Percentiles rank a stretch among this genome's conserved stretches.
Evolutionary conservation across 2,888 invertebrate species (phyloP).

Genomic region (Dendrolimus pini): DNA sequence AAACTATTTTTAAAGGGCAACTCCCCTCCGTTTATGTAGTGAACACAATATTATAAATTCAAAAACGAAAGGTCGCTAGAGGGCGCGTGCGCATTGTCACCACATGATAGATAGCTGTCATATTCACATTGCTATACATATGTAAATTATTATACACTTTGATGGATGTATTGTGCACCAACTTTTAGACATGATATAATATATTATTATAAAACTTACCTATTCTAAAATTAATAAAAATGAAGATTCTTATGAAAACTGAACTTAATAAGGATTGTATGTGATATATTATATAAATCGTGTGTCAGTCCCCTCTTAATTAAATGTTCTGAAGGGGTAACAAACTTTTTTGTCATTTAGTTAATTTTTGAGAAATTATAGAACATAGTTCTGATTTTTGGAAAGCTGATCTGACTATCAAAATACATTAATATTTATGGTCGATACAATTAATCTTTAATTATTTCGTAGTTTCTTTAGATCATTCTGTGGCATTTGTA

Average conservation of each 20-base stretch:
- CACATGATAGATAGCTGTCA: conserved; percentile 64
- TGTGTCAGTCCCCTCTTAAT: conserved; percentile 2
- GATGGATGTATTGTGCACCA: conserved; percentile 28
- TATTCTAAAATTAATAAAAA: no score
- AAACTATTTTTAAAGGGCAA: background rate
- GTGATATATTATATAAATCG: no score
- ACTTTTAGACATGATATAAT: background rate
- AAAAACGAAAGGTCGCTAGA: conserved; percentile 20
- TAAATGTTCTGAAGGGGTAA: background rate
- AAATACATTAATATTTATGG: no score
- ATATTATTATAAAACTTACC: no score
- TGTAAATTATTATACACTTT: conserved; percentile 51
- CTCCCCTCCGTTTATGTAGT: background rate
- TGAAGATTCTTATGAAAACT: no score
- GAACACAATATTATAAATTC: background rate
- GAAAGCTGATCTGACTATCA: no score
- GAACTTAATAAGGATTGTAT: no score
- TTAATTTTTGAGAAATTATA: no score
- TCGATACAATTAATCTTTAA: no score
- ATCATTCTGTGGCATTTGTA: no score
- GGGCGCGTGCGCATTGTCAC: conserved; percentile 57
- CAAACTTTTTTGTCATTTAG: conserved; percentile 7
- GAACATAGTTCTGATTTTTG: no score
- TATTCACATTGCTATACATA: conserved; percentile 53
- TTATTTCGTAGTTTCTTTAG: no score